Conservation (phyloP, 37 sponge, comb jelly and placozoan species). For the Petrosia ficiformis region DNA sequence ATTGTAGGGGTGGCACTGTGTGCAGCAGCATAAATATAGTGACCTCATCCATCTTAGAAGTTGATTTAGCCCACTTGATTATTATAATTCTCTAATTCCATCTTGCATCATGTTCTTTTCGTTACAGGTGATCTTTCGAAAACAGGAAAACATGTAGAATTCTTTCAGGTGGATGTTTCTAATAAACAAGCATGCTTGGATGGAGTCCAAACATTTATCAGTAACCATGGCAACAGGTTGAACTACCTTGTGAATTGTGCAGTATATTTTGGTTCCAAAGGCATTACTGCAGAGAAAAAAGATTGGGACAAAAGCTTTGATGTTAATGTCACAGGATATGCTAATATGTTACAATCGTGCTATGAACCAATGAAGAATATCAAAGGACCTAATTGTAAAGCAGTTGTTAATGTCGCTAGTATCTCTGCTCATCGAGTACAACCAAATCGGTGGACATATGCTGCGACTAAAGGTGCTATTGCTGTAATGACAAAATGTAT, state of each 20-base stretch:
- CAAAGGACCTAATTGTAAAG: slow-evolving; percentile 6
- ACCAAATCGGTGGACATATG: slow-evolving; percentile 76
- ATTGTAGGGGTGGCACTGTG: too few species aligned
- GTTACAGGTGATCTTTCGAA: too few species aligned
- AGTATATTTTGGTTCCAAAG: slow-evolving; percentile 81
- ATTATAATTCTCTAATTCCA: too few species aligned
- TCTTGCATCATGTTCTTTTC: too few species aligned
- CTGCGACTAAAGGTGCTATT: slow-evolving; percentile 82
- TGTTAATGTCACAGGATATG: slow-evolving; percentile 82
- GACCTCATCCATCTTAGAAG: too few species aligned
- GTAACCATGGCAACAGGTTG: slow-evolving; percentile 33
- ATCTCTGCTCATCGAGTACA: slow-evolving; percentile 67
- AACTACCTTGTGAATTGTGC: slow-evolving; percentile 74
- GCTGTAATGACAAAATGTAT: slow-evolving; percentile 70
- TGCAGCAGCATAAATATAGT: too few species aligned
- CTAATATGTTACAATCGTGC: slow-evolving; percentile 86
- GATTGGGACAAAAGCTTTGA: slow-evolving; percentile 86
- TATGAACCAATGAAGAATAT: slow-evolving; percentile 55
- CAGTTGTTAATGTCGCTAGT: slow-evolving; percentile 76
- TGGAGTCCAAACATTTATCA: slow-evolving; percentile 52
- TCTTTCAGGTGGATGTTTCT: slow-evolving; percentile 62
- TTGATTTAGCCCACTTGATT: too few species aligned
- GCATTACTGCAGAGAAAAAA: slow-evolving; percentile 52
- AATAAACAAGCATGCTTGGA: slow-evolving; percentile 56
- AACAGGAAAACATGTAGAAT: neutral